Percentiles rank a stretch among this genome's conserved stretches.
These are phyloP conservation scores for Hypselothyrea guttata DNA, from an alignment of 2,888 invertebrate species.

Conservation along the genomic window DNA sequence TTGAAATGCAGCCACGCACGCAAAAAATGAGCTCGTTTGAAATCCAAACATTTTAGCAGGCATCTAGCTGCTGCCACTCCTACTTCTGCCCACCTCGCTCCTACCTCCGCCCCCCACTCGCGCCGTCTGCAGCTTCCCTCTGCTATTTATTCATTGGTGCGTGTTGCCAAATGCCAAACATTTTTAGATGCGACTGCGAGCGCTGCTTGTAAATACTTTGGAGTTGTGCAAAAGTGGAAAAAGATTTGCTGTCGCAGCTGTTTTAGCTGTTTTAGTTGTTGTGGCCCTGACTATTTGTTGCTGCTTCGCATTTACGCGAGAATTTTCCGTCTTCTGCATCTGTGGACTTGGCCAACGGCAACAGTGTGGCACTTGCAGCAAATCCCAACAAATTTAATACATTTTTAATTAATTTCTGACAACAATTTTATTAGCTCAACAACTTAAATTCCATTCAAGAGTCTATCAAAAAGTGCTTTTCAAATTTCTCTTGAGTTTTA, in stretches of 20 bases:
- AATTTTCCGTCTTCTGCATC: conserved; percentile 34
- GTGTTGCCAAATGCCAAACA: conserved; percentile 75
- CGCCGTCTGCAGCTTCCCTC: background rate
- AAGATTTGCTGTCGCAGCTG: conserved; percentile 69
- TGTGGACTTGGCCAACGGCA: conserved; percentile 19
- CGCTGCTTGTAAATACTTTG: conserved; percentile 74
- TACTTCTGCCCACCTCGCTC: background rate
- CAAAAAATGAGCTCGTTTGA: conserved; percentile 75
- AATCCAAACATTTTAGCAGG: conserved; percentile 70
- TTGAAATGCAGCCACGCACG: conserved; percentile 74
- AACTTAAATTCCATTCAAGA: too few species aligned
- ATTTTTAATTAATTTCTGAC: conserved; percentile 69
- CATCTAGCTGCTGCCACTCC: conserved; percentile 12
- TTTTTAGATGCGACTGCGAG: conserved; percentile 73
- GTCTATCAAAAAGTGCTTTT: too few species aligned
- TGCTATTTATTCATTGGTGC: conserved; percentile 70
- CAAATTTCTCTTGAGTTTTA: too few species aligned
- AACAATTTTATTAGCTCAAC: too few species aligned
- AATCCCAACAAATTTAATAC: conserved; percentile 53
- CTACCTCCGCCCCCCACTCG: background rate
- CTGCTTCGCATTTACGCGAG: conserved; percentile 50
- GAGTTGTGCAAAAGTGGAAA: conserved; percentile 69
- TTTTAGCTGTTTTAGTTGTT: conserved; percentile 34
- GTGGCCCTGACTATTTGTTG: conserved; percentile 16
- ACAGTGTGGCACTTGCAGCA: conserved; percentile 1